Conservation (phyloP, 2,888 invertebrate species). For the Ernsta delagoae region DNA sequence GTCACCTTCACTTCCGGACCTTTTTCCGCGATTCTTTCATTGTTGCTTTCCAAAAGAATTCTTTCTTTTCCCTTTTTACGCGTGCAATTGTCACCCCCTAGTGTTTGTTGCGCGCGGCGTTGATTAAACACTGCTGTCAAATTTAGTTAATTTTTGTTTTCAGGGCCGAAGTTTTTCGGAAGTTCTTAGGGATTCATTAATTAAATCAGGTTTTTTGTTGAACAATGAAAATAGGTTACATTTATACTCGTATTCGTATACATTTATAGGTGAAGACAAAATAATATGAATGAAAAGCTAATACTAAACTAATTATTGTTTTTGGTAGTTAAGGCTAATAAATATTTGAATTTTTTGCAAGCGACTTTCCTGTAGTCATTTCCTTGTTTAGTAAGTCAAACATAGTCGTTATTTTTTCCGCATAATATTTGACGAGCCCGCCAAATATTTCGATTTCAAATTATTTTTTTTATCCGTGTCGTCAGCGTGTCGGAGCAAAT, state of each 20-base stretch:
- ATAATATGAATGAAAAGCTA: background rate
- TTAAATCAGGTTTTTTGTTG: conserved; percentile 13
- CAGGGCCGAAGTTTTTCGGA: conserved; percentile 46
- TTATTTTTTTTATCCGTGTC: conserved; percentile 77
- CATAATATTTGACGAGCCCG: conserved; percentile 54
- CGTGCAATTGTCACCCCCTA: conserved; percentile 81
- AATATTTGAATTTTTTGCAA: no score
- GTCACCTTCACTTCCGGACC: conserved; percentile 82
- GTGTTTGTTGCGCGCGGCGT: conserved; percentile 72
- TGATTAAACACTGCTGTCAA: conserved; percentile 80
- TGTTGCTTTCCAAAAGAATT: conserved; percentile 81
- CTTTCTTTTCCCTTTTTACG: conserved; percentile 67
- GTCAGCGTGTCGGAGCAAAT: conserved; percentile 73
- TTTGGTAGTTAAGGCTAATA: no score
- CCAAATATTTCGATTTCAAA: conserved; percentile 75
- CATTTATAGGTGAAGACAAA: background rate
- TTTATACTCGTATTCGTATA: no score
- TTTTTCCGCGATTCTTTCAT: conserved; percentile 73
- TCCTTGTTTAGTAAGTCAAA: conserved; percentile 8
- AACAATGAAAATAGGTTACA: background rate
- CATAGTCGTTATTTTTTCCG: conserved; percentile 21
- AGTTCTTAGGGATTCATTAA: conserved; percentile 15
- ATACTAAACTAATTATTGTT: background rate
- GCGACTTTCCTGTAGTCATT: background rate
- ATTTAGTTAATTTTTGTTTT: conserved; percentile 71